Evolutionary conservation across 2,888 invertebrate species (phyloP).

Genomic region (Stictocephala bisonia): DNA sequence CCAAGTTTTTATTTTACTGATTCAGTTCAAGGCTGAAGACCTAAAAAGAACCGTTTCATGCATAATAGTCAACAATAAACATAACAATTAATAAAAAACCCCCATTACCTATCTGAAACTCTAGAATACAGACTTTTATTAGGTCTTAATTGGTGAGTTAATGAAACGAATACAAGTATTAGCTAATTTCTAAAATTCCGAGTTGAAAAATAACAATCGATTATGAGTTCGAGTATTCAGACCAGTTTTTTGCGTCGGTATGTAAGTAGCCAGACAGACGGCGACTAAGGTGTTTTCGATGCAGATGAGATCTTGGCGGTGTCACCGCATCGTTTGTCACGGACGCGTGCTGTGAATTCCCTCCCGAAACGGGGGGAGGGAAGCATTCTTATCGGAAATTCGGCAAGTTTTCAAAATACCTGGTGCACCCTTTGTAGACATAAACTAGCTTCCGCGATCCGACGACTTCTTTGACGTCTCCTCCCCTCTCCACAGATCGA

Average conservation of each 20-base stretch:
- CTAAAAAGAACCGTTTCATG: no score
- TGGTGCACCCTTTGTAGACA: constrained; percentile 17
- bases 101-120: no score
- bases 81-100: no score
- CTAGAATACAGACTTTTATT: no score
- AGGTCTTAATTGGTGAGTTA: no score
- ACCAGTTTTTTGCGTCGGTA: neutral
- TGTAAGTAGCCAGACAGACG: constrained; percentile 17
- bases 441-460: constrained; percentile 20
- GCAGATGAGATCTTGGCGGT: neutral
- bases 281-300: constrained; percentile 13
- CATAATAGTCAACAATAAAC: no score
- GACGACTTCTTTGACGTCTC: constrained; percentile 6
- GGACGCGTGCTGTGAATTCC: constrained; percentile 29
- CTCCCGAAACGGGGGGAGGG: neutral
- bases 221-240: no score
- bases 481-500: neutral
- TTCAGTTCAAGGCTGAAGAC: no score
- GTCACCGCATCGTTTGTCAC: constrained; percentile 38
- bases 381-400: constrained; percentile 38
- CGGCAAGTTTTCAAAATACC: constrained; percentile 39
- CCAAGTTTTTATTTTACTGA: no score
- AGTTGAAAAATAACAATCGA: no score
- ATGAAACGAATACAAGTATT: no score
- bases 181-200: no score